Conservation (phyloP, 2,113 vertebrate species). For the Carassius carassius region DNA sequence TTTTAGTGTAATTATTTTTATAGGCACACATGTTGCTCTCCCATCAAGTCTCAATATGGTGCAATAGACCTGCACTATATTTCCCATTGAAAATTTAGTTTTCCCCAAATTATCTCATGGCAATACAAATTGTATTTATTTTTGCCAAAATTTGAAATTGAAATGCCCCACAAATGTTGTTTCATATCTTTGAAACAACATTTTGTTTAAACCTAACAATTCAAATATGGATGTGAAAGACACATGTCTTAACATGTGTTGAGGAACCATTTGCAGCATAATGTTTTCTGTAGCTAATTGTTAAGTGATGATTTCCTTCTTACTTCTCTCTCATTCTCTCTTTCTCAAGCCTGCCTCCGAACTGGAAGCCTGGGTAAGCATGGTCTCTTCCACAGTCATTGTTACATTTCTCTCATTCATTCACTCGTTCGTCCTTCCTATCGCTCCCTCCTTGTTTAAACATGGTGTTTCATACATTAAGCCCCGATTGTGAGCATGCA, state of each 20-base stretch:
- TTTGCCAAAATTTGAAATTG: background rate
- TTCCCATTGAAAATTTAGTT: no score
- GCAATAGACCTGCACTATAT: no score
- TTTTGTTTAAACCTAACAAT: background rate
- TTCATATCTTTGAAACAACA: background rate
- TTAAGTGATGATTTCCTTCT: slow-evolving; percentile 29
- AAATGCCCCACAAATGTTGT: background rate
- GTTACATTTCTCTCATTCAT: slow-evolving; percentile 2
- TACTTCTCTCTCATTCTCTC: slow-evolving; percentile 1
- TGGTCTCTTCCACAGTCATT: slow-evolving; percentile 58
- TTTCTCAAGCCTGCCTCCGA: slow-evolving; percentile 65
- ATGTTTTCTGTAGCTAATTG: background rate
- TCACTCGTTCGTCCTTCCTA: slow-evolving; percentile 6
- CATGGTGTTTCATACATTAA: slow-evolving; percentile 64
- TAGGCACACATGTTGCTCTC: no score
- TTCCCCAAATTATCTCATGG: no score
- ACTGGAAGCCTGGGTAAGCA: slow-evolving; percentile 73
- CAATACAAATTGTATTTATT: no score
- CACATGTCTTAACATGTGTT: background rate
- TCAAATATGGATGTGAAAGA: background rate
- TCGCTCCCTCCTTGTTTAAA: slow-evolving; percentile 59
- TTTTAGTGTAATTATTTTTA: no score
- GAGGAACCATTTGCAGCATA: no score
- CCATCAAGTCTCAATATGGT: no score
- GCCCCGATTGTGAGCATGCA: slow-evolving; percentile 38